These are phyloP conservation scores for Digitonthophagus gazella DNA, from an alignment of 2,888 invertebrate genomes.

Conservation along the genomic window DNA sequence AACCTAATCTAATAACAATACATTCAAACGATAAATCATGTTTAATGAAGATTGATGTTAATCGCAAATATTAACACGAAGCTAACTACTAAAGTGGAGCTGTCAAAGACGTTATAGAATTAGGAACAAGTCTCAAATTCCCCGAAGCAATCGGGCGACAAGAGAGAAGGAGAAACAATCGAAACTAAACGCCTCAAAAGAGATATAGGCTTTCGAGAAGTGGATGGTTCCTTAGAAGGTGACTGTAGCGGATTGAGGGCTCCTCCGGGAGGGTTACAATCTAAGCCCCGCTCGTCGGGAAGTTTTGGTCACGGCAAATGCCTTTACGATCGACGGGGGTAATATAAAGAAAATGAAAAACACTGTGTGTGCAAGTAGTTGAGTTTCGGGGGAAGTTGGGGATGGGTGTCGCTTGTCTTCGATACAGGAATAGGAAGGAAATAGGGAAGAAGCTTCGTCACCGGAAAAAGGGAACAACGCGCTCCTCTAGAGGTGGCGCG, in stretches of 20 bases:
- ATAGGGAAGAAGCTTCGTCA: conserved; percentile 43
- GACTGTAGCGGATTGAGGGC: conserved; percentile 42
- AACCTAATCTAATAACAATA: no score
- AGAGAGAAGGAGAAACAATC: conserved; percentile 3
- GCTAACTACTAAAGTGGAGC: no score
- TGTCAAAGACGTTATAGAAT: no score
- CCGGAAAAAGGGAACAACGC: conserved; percentile 48
- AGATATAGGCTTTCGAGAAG: conserved; percentile 6
- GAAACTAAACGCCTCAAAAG: conserved; percentile 14
- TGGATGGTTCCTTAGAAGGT: conserved; percentile 43
- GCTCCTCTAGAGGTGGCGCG: conserved; percentile 50
- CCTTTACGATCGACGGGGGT: conserved; percentile 82
- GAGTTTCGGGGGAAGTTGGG: conserved; percentile 42
- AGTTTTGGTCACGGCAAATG: conserved; percentile 84
- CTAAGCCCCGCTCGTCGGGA: conserved; percentile 50
- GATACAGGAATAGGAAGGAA: no score
- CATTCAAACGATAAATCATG: no score
- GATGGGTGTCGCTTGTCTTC: background rate
- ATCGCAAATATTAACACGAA: no score
- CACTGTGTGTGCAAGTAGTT: conserved; percentile 57
- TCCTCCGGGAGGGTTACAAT: conserved; percentile 49
- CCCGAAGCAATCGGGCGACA: conserved; percentile 46
- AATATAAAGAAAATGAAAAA: conserved; percentile 89
- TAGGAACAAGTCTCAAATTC: background rate
- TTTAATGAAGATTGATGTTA: no score